Evolutionary conservation across 2,888 invertebrate species (phyloP), one percentile per base, ranked within the genome.

Genomic region (Cabera pusaria): DNA sequence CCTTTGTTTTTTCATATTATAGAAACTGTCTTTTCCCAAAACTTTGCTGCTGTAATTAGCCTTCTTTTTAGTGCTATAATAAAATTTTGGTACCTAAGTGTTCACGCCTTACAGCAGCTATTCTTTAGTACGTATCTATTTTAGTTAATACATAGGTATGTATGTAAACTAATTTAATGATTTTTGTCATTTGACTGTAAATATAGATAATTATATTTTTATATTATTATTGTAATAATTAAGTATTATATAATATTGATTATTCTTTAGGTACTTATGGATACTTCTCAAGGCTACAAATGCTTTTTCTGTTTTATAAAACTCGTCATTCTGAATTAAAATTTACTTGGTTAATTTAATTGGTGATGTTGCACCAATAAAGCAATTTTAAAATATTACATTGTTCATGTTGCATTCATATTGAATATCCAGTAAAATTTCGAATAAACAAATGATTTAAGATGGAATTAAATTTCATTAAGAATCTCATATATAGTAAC

Each of bases 161-260:
- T n/a, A n/a, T n/a, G n/a, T n/a, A 63, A 59, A 61, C 50, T 69
- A 69, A 72, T 71, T 72, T 72, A 73, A 74, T 66, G 60, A 66
- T 72, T 74, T 75, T 66, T 73, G 65, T 74, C 75, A 69, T 49
- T 62, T 60, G 61, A 64, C 58, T 87, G 86, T 87, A 85, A 75
- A 86, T 85, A 87, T 84, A 81, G 78, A 81, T 71, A 63, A 64
- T 68, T 83, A 85, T 84, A 84, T 85, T 87, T 86, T 86, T 86
- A 79, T 86, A 85, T 75, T 76, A 80, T 81, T 74, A 66, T 70
- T 55, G 52, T 55, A 72, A 72, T 69, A 64, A 62, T 71, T 78
- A 77, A 74, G 71, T 71, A 78, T 70, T 72, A 69, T n/a, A n/a
- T 68, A 69, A 62, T 61, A 68, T 69, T 70, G 57, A 63, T 73